Percentiles rank a stretch among this genome's conserved stretches.
These are phyloP conservation scores for Taurulus bubalis DNA, from an alignment of 2,113 vertebrate genomes.

Conservation along the genomic window DNA sequence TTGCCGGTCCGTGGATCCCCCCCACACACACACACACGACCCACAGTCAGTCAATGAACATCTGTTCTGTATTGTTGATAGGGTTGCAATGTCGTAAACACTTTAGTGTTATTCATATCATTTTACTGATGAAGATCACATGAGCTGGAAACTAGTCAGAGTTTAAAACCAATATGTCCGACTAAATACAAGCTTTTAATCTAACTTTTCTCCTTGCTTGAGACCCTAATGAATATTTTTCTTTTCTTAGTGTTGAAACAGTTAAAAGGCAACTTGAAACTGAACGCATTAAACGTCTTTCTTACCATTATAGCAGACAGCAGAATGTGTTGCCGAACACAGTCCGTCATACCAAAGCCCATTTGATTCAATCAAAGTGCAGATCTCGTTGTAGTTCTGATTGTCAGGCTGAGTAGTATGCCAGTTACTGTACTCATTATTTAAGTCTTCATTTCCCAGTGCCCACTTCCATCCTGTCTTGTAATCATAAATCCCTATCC, in stretches of 20 bases:
- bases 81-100: not conserved
- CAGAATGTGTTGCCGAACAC: accelerated
- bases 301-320: slow-evolving; percentile 47
- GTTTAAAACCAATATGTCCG: not conserved
- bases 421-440: slow-evolving; percentile 9
- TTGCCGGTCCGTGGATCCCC: no score
- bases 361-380: accelerated
- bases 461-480: slow-evolving; percentile 34
- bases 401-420: accelerated
- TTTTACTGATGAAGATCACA: not conserved
- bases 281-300: not conserved
- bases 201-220: not conserved
- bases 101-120: not conserved
- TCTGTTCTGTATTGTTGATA: no score
- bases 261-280: not conserved
- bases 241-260: not conserved
- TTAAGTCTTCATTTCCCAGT: not conserved
- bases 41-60: no score
- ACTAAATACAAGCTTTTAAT: not conserved
- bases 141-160: not conserved
- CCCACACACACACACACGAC: no score
- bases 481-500: slow-evolving; percentile 52
- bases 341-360: not conserved
- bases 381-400: accelerated
- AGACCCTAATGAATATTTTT: not conserved